Conservation (phyloP, 2,888 invertebrate genomes). For the Bimastos eiseni region DNA sequence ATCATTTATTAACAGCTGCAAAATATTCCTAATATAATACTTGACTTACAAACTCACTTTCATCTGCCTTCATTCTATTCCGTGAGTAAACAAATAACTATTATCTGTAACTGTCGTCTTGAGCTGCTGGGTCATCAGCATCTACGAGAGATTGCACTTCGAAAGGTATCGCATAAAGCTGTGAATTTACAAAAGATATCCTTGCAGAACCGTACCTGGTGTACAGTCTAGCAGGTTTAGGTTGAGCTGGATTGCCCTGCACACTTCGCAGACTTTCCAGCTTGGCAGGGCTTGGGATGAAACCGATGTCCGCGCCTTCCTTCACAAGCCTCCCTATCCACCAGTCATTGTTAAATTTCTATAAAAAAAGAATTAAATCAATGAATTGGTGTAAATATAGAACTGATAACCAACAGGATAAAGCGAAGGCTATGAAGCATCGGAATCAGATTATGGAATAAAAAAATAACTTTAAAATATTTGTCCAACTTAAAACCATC, state of each 20-base stretch:
- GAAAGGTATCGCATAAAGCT: background rate
- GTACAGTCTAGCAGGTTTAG: constrained; percentile 24
- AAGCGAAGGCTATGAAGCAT: background rate
- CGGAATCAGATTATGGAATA: background rate
- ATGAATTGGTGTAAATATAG: background rate
- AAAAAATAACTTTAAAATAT: background rate
- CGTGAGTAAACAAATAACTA: background rate
- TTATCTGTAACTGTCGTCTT: background rate
- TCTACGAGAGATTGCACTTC: background rate
- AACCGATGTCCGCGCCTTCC: constrained; percentile 97
- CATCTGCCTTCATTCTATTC: background rate
- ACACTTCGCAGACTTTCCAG: constrained; percentile 70
- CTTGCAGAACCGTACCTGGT: background rate
- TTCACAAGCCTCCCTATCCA: constrained; percentile 99
- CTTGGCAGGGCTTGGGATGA: constrained; percentile 99
- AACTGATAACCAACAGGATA: background rate
- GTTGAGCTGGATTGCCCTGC: constrained; percentile 20
- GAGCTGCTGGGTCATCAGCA: background rate
- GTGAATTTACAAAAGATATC: background rate
- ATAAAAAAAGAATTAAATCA: constrained; percentile 18
- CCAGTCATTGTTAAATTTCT: constrained; percentile 99
- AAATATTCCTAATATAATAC: background rate
- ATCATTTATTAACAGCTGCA: background rate
- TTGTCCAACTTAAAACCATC: background rate
- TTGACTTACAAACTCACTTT: background rate